A percentile compares a stretch with the other conserved stretches of the same genome.
Evolutionary conservation across 2,797 vertebrate species (phyloP).

Genomic region (Hypotaenidia philippensis): DNA sequence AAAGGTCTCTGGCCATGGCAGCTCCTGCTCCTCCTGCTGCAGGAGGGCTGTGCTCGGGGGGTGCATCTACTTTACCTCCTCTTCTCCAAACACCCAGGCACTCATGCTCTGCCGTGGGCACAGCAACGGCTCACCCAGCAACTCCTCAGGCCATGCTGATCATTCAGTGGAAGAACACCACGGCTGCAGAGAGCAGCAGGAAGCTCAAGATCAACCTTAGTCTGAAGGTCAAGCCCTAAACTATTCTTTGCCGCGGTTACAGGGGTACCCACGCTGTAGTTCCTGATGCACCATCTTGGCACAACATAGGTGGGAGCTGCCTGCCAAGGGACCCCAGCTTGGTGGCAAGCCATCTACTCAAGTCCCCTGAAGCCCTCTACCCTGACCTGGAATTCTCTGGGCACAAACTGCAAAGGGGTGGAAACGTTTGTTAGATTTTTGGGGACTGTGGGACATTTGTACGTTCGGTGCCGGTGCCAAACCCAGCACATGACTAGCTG

Average conservation of each 20-base stretch:
- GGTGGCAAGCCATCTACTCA: fast-evolving
- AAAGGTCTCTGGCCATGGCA: no score
- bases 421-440: fast-evolving
- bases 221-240: not conserved
- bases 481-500: not conserved
- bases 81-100: fast-evolving
- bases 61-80: fast-evolving
- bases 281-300: not conserved
- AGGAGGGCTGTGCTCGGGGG: fast-evolving
- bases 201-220: not conserved
- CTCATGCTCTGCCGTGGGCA: fast-evolving
- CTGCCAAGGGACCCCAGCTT: not conserved
- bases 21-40: not conserved
- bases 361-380: not conserved
- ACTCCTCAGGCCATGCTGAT: fast-evolving
- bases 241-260: not conserved
- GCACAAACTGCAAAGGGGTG: fast-evolving
- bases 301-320: not conserved
- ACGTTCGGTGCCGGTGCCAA: not conserved
- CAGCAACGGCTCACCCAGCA: fast-evolving
- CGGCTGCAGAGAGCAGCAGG: not conserved
- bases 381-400: fast-evolving
- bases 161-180: fast-evolving
- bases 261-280: not conserved
- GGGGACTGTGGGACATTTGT: not conserved